Evolutionary conservation across 2,888 invertebrate genomes (phyloP), one percentile per base, ranked within the genome.

Genomic region (Aplocera efformata): DNA sequence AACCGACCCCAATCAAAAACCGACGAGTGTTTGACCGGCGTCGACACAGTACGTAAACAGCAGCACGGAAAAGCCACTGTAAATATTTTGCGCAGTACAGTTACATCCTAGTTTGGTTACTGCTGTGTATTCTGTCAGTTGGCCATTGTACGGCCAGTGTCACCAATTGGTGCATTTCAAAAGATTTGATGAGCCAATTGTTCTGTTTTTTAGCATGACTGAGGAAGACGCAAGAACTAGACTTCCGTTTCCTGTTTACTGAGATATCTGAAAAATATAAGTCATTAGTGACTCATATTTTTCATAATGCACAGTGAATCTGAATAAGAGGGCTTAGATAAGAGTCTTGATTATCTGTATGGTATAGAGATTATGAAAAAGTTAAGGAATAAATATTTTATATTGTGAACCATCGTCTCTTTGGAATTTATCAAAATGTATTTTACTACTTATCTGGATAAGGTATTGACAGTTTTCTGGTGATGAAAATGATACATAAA

Each of bases 81-180:
- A 67, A 70, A 74, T 68, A 75, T 67, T 69, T 63, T 49, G 40
- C 35, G 46, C 36, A 41, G 61, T 59, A 66, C 67, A 53, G 67
- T 72, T 72, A 68, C 65, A 68, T 63, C 65, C 65, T 58, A 40
- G 38, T 48, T 67, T 69, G 69, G 71, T 69, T 44, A 25, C 7
- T 32, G 20, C 28, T 32, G 27, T 32, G 28, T 23, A 20, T 32
- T 56, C 63, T 53, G 62, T 53, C 56, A 51, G 58, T 45, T 45
- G 29, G 42, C 31, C 42, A 38, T 37, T 43, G 47, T 46, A 35
- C 42, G 27, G 26, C 42, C 44, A 47, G 53, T 54, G 44, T 54
- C 50, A 28, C 6, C 42, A 46, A 43, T 22, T 7, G 21, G 34
- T 33, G 42, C 37, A 42, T 53, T 48, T 34, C 1, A 30, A 47